phyloP scores from a whole-genome alignment of 2,888 invertebrate genomes.

The Sphinx pinastri region DNA sequence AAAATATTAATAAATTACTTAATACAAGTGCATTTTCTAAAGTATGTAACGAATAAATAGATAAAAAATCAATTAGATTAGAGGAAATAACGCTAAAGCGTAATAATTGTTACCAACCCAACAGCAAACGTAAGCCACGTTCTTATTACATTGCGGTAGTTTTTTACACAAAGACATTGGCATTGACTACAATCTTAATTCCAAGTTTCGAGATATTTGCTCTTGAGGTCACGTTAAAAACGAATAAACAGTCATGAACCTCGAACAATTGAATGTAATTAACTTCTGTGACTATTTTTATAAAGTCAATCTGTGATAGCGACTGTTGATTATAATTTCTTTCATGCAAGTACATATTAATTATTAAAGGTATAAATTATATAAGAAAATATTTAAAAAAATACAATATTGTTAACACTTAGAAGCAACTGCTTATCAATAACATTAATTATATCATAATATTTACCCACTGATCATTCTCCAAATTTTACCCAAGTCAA shows the following conservation, averaged over 20 bases:
- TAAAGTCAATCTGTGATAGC: not conserved
- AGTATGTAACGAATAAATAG: too few relatives aligned
- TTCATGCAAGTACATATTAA: not conserved
- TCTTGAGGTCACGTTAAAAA: conserved; percentile 30
- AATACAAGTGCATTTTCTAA: not conserved
- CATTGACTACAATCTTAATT: conserved; percentile 50
- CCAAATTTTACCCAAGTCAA: too few relatives aligned
- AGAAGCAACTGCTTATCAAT: not conserved
- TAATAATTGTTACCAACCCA: conserved; percentile 13
- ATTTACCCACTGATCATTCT: too few relatives aligned
- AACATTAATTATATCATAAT: too few relatives aligned
- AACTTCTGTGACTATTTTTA: conserved; percentile 1
- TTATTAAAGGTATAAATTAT: not conserved
- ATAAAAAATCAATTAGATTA: too few relatives aligned
- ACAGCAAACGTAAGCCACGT: conserved; percentile 9
- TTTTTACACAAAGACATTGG: conserved; percentile 57
- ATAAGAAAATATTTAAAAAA: too few relatives aligned
- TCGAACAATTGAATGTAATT: conserved; percentile 18
- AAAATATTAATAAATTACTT: not conserved
- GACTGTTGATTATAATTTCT: not conserved
- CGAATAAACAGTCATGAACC: conserved; percentile 24
- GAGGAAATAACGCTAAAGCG: not conserved
- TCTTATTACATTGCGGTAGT: conserved; percentile 32
- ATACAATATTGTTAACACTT: too few relatives aligned
- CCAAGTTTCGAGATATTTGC: conserved; percentile 35